Evolutionary conservation across 1,140 invertebrate species (phyloP).

Genomic region (Procambarus clarkii): DNA sequence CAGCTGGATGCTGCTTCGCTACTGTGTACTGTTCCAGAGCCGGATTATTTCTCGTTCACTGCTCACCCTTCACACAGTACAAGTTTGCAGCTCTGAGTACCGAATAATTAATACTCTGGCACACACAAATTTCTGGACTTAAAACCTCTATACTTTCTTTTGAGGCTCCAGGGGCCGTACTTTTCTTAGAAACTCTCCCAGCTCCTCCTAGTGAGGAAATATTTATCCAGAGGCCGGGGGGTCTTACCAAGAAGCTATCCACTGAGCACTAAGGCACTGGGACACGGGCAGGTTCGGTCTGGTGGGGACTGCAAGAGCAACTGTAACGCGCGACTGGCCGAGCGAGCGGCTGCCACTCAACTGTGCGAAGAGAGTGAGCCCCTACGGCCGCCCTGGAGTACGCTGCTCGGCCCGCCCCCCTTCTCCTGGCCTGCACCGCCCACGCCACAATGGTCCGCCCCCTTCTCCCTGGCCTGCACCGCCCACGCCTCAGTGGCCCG

Average conservation of each 20-base stretch:
- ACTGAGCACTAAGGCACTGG: slow-evolving; percentile 44
- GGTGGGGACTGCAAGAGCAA: slow-evolving; percentile 56
- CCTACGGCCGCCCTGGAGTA: slow-evolving; percentile 53
- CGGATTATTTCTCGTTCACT: slow-evolving; percentile 38
- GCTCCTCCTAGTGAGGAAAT: slow-evolving; percentile 20
- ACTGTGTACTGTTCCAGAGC: slow-evolving; percentile 29
- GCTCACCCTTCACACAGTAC: slow-evolving; percentile 39
- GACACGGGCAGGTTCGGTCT: slow-evolving; percentile 43
- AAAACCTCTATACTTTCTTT: not conserved
- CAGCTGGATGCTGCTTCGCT: slow-evolving; percentile 14
- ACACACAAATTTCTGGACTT: slow-evolving; percentile 5
- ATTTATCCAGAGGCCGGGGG: not conserved
- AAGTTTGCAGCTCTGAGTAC: slow-evolving; percentile 15
- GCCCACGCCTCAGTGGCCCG: slow-evolving; percentile 35
- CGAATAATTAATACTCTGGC: not conserved
- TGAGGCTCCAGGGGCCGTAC: not conserved
- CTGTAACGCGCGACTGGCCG: slow-evolving; percentile 67
- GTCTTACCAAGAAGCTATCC: slow-evolving; percentile 47
- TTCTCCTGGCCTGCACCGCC: slow-evolving; percentile 31
- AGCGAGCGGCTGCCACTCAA: slow-evolving; percentile 69
- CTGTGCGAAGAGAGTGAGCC: slow-evolving; percentile 58
- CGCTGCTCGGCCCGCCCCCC: slow-evolving; percentile 19
- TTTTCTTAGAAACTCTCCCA: not conserved
- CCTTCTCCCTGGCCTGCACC: slow-evolving; percentile 21
- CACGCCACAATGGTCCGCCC: slow-evolving; percentile 23